Percentiles rank a stretch among this genome's conserved stretches.
phyloP scores from a whole-genome alignment of 2,888 invertebrate genomes.

The Pecten maximus region DNA sequence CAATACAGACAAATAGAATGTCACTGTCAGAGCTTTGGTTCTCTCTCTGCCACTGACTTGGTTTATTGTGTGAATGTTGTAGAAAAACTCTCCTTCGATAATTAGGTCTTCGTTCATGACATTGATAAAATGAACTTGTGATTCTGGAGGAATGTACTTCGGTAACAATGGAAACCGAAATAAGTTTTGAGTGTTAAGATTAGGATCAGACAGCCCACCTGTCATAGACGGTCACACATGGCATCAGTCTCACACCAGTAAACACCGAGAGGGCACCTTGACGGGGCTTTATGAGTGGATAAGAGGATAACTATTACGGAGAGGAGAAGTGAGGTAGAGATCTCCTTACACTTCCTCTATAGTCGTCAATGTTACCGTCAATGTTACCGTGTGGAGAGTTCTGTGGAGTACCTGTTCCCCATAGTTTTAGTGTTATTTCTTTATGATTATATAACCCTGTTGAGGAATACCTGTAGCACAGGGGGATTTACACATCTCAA shows the following conservation, averaged over 20 bases:
- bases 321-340: not conserved
- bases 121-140: not conserved
- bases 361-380: not conserved
- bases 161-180: not conserved
- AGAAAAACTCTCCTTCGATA: not conserved
- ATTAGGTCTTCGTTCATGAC: not conserved
- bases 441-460: not conserved
- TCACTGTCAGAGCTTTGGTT: no score
- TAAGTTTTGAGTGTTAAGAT: not conserved
- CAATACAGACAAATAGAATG: no score
- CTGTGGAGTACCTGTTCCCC: not conserved
- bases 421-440: not conserved
- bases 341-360: not conserved
- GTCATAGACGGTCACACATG: not conserved
- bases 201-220: not conserved
- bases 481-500: no score
- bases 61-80: not conserved
- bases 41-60: not conserved
- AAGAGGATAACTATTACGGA: conserved; percentile 9
- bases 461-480: not conserved
- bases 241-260: not conserved
- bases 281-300: not conserved
- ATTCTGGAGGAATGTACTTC: not conserved
- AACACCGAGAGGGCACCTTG: not conserved
- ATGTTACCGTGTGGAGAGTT: not conserved